Evolutionary conservation across 2,797 vertebrate genomes (phyloP).

Genomic region (Loriculus beryllinus): DNA sequence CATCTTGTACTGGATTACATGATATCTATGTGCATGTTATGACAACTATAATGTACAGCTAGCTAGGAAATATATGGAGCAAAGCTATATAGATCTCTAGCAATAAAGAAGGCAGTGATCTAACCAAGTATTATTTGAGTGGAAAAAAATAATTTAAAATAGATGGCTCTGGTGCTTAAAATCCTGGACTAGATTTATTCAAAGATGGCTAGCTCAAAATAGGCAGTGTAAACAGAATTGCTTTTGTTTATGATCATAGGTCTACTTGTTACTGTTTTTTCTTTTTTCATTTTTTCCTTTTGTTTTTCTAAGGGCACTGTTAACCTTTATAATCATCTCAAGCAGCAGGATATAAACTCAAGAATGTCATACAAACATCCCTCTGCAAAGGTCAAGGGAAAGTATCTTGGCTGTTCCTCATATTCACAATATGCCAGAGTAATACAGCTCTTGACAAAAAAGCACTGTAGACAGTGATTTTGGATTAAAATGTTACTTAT

Average conservation of each 20-base stretch:
- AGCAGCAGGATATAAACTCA: not conserved
- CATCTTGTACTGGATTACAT: not conserved
- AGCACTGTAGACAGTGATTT: not conserved
- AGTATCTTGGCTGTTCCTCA: not conserved
- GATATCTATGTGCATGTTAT: not conserved
- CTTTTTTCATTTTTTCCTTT: fast-evolving
- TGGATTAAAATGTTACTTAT: not conserved
- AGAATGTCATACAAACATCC: not conserved
- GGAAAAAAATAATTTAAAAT: not conserved
- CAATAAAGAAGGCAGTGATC: not conserved
- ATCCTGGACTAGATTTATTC: not conserved
- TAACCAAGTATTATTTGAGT: not conserved
- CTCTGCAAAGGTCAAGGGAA: not conserved
- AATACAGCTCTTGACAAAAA: not conserved
- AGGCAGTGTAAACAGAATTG: not conserved
- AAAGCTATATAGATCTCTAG: not conserved
- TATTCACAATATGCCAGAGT: not conserved
- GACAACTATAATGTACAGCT: not conserved
- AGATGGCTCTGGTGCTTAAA: not conserved
- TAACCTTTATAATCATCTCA: not conserved
- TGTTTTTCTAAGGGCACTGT: not conserved
- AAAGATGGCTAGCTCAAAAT: not conserved
- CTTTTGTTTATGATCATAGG: not conserved
- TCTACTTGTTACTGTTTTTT: not conserved
- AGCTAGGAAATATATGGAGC: not conserved